These are phyloP conservation scores for Pristionchus maxplancki DNA, from an alignment of 2,888 invertebrate species.

Conservation along the genomic window DNA sequence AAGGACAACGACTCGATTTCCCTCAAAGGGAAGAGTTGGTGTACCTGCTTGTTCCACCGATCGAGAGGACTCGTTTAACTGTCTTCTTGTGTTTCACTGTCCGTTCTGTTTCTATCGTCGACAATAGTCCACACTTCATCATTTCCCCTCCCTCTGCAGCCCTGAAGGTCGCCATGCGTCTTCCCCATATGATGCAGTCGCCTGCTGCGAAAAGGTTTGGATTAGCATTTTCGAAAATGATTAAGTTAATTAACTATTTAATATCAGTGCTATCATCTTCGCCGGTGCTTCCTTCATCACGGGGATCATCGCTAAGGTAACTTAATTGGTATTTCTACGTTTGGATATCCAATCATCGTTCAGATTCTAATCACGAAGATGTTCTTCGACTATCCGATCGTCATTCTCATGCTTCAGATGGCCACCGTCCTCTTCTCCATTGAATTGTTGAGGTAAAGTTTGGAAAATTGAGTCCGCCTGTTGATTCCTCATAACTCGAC, in stretches of 20 bases:
- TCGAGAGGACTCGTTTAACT: not conserved
- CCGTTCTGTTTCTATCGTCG: not conserved
- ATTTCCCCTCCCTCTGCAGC: not conserved
- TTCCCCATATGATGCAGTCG: not conserved
- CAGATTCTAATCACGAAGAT: constrained; percentile 70
- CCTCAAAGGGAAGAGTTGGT: not conserved
- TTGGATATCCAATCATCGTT: constrained; percentile 10
- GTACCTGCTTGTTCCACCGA: not conserved
- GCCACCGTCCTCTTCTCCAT: constrained; percentile 78
- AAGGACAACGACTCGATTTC: constrained; percentile 8
- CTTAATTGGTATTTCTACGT: too few relatives aligned
- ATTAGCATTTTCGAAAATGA: not conserved
- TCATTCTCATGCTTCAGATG: constrained; percentile 81
- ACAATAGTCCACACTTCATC: not conserved
- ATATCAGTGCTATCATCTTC: constrained; percentile 28
- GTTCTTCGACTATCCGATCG: constrained; percentile 80
- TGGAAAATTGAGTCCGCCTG: not conserved
- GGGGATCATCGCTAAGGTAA: constrained; percentile 48
- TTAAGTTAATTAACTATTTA: not conserved
- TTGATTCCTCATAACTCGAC: not conserved
- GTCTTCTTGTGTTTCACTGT: not conserved
- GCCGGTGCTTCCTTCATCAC: constrained; percentile 32
- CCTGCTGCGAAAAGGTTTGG: constrained; percentile 27
- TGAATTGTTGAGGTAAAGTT: constrained; percentile 76
- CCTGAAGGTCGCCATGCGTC: constrained; percentile 19